phyloP scores from a whole-genome alignment of 2,797 vertebrate species.

The Tragelaphus oryx region DNA sequence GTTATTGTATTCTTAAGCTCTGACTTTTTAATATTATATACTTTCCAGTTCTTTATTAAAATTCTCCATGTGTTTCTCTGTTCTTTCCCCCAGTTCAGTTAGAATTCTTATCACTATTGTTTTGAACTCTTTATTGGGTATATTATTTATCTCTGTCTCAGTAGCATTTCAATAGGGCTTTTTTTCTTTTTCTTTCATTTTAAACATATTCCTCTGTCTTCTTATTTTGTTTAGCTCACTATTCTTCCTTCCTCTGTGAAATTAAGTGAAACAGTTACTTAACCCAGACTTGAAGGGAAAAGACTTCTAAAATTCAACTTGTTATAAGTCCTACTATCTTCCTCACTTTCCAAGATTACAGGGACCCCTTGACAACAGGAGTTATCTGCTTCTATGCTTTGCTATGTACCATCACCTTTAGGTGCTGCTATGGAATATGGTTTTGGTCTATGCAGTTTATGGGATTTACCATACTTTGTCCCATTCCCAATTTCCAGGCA shows the following conservation, averaged over 20 bases:
- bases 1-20: neutral
- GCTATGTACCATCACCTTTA: neutral
- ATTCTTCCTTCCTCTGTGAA: neutral
- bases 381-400: neutral
- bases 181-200: neutral
- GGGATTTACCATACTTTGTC: neutral
- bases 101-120: neutral
- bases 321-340: neutral
- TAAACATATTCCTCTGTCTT: neutral
- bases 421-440: neutral
- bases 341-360: neutral
- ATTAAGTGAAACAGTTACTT: neutral
- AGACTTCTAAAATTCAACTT: neutral
- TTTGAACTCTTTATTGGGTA: neutral
- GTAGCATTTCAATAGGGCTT: neutral
- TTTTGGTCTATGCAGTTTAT: neutral
- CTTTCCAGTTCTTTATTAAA: neutral
- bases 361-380: neutral
- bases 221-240: neutral
- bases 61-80: neutral
- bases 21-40: neutral
- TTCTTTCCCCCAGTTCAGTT: neutral
- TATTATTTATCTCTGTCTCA: neutral
- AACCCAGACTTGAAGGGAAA: neutral
- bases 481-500: neutral